Conservation (phyloP, 2,113 vertebrate species). For the Aldabrachelys gigantea region DNA sequence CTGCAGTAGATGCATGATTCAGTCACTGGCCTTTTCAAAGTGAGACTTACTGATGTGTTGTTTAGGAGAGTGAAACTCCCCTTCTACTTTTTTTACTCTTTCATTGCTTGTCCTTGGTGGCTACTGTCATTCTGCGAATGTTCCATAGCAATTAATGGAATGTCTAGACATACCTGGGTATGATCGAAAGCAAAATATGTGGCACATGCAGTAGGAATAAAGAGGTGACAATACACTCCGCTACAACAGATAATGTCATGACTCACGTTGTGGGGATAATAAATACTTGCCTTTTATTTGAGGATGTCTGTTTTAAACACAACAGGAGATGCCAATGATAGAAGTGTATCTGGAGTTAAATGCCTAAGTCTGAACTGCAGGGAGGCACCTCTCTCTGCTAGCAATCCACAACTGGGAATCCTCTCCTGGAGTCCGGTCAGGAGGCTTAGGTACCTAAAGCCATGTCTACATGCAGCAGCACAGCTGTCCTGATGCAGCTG, state of each 20-base stretch:
- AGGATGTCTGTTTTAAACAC: neutral
- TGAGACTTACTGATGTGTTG: neutral
- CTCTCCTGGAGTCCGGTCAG: neutral
- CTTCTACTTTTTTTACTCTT: neutral
- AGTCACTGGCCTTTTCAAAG: neutral
- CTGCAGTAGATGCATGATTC: neutral
- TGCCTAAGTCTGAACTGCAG: neutral
- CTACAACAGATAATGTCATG: neutral
- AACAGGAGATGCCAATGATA: neutral
- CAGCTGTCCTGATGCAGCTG: no score
- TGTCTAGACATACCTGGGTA: neutral
- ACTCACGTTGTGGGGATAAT: neutral
- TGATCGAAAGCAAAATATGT: neutral
- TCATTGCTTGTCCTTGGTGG: neutral
- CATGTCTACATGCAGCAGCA: no score
- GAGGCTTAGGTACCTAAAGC: neutral
- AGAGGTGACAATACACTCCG: neutral
- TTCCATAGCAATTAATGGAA: conserved; percentile 3
- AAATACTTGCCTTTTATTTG: neutral
- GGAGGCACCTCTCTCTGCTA: neutral
- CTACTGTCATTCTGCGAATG: neutral
- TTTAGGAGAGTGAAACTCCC: neutral
- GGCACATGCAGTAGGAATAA: neutral
- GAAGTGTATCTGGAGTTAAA: neutral
- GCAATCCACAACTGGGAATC: neutral